A percentile compares a stretch with the other conserved stretches of the same genome.
These are phyloP conservation scores for Enteromius argenteus DNA, from an alignment of 2,797 vertebrate genomes.

Conservation along the genomic window DNA sequence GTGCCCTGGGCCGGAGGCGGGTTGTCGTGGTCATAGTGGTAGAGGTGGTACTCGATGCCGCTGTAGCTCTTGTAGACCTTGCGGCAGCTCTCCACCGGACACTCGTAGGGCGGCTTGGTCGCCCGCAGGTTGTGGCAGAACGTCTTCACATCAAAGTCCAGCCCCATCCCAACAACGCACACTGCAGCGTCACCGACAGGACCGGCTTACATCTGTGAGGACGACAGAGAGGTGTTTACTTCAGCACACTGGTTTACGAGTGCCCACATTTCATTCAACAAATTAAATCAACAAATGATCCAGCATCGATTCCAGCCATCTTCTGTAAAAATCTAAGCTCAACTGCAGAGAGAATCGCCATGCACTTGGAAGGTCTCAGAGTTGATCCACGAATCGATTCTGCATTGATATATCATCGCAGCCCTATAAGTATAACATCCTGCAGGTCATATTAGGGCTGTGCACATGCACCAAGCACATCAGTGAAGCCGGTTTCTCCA, in stretches of 20 bases:
- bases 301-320: too few species aligned
- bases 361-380: too few species aligned
- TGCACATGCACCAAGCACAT: too few species aligned
- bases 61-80: slow-evolving; percentile 99
- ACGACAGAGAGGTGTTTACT: slow-evolving; percentile 31
- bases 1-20: slow-evolving; percentile 88
- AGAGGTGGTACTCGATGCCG: slow-evolving; percentile 97
- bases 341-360: too few species aligned
- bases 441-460: too few species aligned
- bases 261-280: too few species aligned
- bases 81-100: slow-evolving; percentile 94
- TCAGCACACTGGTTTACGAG: neutral
- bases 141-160: slow-evolving; percentile 98
- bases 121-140: slow-evolving; percentile 98
- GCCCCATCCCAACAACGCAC: slow-evolving; percentile 87
- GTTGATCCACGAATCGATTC: too few species aligned
- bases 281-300: too few species aligned
- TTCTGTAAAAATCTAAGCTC: too few species aligned
- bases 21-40: slow-evolving; percentile 98
- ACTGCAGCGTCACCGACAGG: slow-evolving; percentile 67
- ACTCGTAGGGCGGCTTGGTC: slow-evolving; percentile 97
- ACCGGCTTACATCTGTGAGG: slow-evolving; percentile 83
- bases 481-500: too few species aligned
- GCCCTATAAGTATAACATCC: too few species aligned
- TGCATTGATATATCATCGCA: too few species aligned